Evolutionary conservation across 2,888 invertebrate species (phyloP), one percentile per base, ranked within the genome.

Genomic region (Phalera bucephala): DNA sequence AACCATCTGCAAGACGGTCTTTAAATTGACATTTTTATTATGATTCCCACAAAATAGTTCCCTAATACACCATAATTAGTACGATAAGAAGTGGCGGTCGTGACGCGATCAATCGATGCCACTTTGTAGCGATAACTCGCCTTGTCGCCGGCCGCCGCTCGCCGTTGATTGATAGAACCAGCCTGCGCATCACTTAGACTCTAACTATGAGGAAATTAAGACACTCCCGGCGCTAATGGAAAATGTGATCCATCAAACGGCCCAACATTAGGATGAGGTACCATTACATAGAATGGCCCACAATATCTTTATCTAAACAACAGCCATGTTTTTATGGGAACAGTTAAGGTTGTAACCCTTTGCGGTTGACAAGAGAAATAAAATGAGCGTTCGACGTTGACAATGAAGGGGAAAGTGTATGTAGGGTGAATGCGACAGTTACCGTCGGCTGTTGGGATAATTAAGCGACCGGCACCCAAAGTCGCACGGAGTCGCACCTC

Each of bases 91-190:
- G 80, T 78, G 81, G 61, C 63, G 63, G 63, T 52, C 55, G 64
- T 64, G 65, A 68, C 72, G 64, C 78, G 61, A 84, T 84, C 78
- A 77, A 82, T 83, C 78, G 81, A 64, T 68, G 77, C 76, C 80
- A 82, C 72, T 77, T 72, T 69, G 66, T 62, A 65, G 49, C 65
- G 81, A 83, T 83, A 84, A 74, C 58, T 64, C 61, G 62, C 49
- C 59, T 65, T 65, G 66, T 63, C 65, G 52, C 50, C 47, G 35
- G 48, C 47, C 58, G 55, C 57, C 62, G 53, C 49, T 51, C 41
- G 42, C 29, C 33, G 46, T 69, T 80, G 83, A 86, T 80, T 77
- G 80, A 83, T 82, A 73, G 70, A 74, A 75, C 54, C 70, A 69
- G 74, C 73, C 68, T 60, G 66, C 58, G 58, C 60, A 69, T 79